Base-by-base conservation (phyloP, 2,113 vertebrate species). In the Solea senegalensis region DNA sequence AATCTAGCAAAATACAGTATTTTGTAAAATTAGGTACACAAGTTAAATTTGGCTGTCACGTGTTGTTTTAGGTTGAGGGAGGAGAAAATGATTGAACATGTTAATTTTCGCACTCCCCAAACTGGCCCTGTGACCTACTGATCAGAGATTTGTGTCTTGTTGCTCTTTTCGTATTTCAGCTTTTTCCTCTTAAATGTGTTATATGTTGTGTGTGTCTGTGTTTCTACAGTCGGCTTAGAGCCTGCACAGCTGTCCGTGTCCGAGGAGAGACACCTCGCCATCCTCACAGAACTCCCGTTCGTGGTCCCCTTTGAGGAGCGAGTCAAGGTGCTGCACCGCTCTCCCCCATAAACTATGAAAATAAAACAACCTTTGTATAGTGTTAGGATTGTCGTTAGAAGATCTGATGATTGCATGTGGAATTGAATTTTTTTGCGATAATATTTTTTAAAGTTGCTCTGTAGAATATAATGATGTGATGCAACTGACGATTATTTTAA, bases 231-330 rank as follows among this genome's bases (percentile, higher is more conserved):
- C 90, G 97, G 96, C 34, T 81, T 93, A 82, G 97, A 98, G 79
- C 95, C 97, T 61, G 95, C 96, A 1, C 97, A 96, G 39, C 94
- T 99, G 69, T 98, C 98, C 0, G 98, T 99, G 53, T 97, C 96
- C 0, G 98, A 99, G 86, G 97, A 99, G 81, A 90, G 97, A 76
- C 96, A 99, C 15, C 94, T 99, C 61, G 97, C 97, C 87, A 95
- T 99, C 92, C 94, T 99, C 77, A 99, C 98, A 2, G 97, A 99
- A 80, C 94, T 99, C 49, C 98, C 98, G 1, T 99, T 99, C 51
- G 97, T 98, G 51, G 98, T 99, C 81, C 98, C 97, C 14, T 99
- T 99, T 76, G 97, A 98, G 91, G 98, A 99, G 88, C 94, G 98
- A 88, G 98, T 99, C n/a, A 99, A 99, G 97, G 98, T 99, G 94